Conservation (phyloP, 2,888 invertebrate genomes). For the Ectemnius cavifrons region DNA sequence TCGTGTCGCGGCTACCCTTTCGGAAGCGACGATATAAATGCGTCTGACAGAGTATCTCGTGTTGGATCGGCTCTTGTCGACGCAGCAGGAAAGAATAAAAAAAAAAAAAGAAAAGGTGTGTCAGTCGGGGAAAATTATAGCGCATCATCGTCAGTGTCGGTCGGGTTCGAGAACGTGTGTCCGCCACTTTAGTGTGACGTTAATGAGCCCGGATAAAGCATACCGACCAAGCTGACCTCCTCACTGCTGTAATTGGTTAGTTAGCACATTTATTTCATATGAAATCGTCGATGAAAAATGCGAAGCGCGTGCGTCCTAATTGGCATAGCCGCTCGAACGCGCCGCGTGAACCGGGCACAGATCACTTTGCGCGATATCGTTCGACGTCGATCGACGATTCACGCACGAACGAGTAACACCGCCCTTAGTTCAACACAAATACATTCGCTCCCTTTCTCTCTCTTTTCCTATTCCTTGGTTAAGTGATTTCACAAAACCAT, state of each 20-base stretch:
- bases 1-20: too few species aligned
- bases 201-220: constrained; percentile 62
- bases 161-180: too few species aligned
- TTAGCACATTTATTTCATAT: constrained; percentile 70
- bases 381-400: constrained; percentile 43
- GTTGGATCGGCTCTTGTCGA: too few species aligned
- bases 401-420: constrained; percentile 58
- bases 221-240: constrained; percentile 47
- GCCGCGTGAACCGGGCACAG: constrained; percentile 45
- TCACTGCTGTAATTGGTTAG: constrained; percentile 67
- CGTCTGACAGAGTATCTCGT: too few species aligned
- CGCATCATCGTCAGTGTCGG: too few species aligned
- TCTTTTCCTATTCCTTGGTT: too few species aligned
- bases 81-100: too few species aligned
- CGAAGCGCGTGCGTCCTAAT: constrained; percentile 68
- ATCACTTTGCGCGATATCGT: constrained; percentile 54
- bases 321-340: constrained; percentile 37
- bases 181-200: constrained; percentile 60
- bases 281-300: constrained; percentile 61
- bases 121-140: too few species aligned
- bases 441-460: neutral
- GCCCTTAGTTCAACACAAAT: constrained; percentile 30
- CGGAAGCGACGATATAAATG: too few species aligned
- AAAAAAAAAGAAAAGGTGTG: too few species aligned
- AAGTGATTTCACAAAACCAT: too few species aligned